Conservation (phyloP, 2,888 invertebrate species). For the Hirudinaria manillensis region DNA sequence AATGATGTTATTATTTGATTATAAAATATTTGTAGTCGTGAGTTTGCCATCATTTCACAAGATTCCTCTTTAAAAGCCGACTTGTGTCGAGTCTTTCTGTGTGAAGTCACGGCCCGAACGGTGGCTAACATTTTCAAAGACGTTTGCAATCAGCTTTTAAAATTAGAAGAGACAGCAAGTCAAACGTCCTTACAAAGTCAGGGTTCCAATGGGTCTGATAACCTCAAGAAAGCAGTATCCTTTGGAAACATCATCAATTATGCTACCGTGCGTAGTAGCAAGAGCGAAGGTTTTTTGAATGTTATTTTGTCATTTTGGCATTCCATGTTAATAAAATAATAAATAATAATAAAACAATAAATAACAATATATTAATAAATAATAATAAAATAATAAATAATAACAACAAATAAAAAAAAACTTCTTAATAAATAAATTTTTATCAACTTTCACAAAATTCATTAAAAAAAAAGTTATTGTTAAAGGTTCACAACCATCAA, state of each 20-base stretch:
- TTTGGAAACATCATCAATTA: neutral
- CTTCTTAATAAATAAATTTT: neutral
- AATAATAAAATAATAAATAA: no score
- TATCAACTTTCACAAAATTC: slow-evolving; percentile 1
- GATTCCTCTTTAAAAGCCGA: neutral
- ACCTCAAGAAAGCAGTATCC: neutral
- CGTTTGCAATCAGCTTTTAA: neutral
- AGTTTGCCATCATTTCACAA: neutral
- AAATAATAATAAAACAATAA: no score
- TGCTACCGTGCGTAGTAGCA: slow-evolving; percentile 7
- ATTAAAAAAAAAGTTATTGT: neutral
- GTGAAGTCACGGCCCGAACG: slow-evolving; percentile 13
- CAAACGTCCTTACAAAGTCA: neutral
- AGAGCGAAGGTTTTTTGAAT: neutral
- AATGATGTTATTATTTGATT: neutral
- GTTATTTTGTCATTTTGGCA: neutral
- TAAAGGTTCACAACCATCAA: slow-evolving; percentile 8
- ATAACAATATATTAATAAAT: neutral
- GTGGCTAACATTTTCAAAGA: slow-evolving; percentile 17
- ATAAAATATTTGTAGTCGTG: neutral
- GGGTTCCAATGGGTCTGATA: neutral
- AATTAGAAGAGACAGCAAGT: neutral
- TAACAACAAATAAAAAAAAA: neutral
- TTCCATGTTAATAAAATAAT: neutral
- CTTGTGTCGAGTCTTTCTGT: slow-evolving; percentile 24